Evolutionary conservation across 2,797 vertebrate genomes (phyloP), one percentile per base, ranked within the genome.

Genomic region (Chrysocyon brachyurus): DNA sequence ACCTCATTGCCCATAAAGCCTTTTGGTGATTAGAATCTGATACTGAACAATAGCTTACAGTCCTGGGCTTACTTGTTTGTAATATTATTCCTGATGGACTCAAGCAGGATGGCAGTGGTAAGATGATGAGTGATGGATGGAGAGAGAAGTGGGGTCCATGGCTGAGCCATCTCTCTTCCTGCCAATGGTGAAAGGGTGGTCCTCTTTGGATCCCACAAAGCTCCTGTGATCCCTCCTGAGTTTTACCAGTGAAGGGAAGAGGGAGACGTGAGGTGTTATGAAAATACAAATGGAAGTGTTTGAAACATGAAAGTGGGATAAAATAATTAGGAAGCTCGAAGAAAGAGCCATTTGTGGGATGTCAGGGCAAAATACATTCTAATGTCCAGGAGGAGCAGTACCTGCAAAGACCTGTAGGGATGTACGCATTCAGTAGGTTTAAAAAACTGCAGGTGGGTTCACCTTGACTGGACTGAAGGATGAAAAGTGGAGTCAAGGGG

Each of bases 111-210:
- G 68, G 14, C 19, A 73, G 26, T 64, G 46, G 31, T 86, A 22
- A 73, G 73, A 10, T 63, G 7, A 3, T 82, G 19, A 49, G 22
- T n/a, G 24, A 70, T n/a, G 31, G 19, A 68, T 31, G 17, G 12
- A 88, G 10, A 33, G 24, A 84, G 75, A 61, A 52, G 14, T 57
- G 36, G 6, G 24, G 1, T 72, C 15, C 1, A 4, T 64, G 56
- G 26, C 4, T 49, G 17, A 40, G 26, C 15, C 33, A 17, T 46
- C 52, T 87, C 16, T 46, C 1, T 40, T 78, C 21, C 36, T 94
- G 22, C 8, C 12, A 15, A 0, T 33, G 26, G 57, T 31, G 4
- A 49, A 15, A 14, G 1, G 1, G 1, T 33, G 17, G 4, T 61
- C 36, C 8, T 59, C 6, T 75, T 68, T 87, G 68, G 15, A 64